Base-by-base conservation (phyloP, 2,888 invertebrate species). In the Eubasilissa splendida region DNA sequence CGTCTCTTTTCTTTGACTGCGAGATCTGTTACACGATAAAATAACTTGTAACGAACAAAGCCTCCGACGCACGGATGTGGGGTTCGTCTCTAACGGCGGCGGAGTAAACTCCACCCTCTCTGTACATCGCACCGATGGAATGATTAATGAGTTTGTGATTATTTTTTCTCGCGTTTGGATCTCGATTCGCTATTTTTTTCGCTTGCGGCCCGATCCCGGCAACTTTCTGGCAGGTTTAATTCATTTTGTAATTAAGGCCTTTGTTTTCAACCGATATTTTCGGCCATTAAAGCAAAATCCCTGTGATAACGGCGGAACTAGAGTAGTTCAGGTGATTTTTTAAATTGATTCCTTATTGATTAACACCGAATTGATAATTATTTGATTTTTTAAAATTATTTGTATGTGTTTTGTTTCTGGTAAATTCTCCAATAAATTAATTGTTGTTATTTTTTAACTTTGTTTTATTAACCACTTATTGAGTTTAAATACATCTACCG, bases 121-220 rank as follows among this genome's bases (percentile, higher is more conserved):
- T 58, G 68, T 52, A n/a, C 68, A 68, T 68, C 68, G 52, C 33
- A 63, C 50, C 60, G 60, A 65, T 60, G 50, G 76, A 65, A 76
- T 76, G 76, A 76, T 76, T 76, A 76, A 76, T 76, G 76, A 76
- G 76, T 12, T 60, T 76, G 22, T 12, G 14, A 60, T 60, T 76
- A 63, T 76, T 60, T 73, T 73, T 77, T 63, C 66, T 66, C 42
- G 70, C 59, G 14, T 70, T 56, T 52, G 50, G 70, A 56, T 70
- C 60, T 77, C 70, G 70, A 70, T 77, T 71, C 31, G 42, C 11
- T 9, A 22, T 77, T 70, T 77, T 71, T 58, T 58, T 56, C 11
- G 22, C 22, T 56, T 56, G 71, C 33, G 31, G 22, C 54, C 56
- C 56, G 71, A 73, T 31, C 56, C 33, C 12, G 56, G 56, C 42